These are phyloP conservation scores for Minunthozetes semirufus DNA, from an alignment of 2,888 invertebrate genomes.

Conservation along the genomic window DNA sequence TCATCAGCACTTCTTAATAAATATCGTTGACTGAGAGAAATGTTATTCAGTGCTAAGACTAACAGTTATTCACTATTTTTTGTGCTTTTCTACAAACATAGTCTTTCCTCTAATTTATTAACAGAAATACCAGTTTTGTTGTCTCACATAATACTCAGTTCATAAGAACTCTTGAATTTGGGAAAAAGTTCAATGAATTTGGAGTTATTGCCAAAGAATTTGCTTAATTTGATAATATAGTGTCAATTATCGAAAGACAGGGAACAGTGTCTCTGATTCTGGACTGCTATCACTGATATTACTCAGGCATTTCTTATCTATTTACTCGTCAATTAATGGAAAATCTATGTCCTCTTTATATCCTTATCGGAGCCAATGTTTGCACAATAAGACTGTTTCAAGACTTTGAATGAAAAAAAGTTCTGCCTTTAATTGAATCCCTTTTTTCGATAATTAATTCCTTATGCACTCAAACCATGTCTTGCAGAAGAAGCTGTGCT, in stretches of 20 bases:
- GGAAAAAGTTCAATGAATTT: no score
- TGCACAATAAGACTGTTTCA: background rate
- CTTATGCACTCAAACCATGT: background rate
- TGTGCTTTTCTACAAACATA: no score
- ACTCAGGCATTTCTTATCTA: background rate
- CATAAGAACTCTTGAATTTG: no score
- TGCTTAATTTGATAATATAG: conserved; percentile 16
- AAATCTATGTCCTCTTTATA: background rate
- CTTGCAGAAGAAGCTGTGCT: background rate
- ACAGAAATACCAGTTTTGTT: no score
- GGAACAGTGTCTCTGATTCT: background rate
- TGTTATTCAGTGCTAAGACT: no score
- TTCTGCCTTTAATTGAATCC: background rate
- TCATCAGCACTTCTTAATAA: background rate
- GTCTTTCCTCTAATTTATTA: no score
- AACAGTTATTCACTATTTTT: no score
- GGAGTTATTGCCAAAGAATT: background rate
- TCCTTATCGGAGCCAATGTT: background rate
- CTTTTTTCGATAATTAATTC: conserved; percentile 4
- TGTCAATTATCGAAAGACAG: background rate
- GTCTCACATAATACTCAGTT: no score
- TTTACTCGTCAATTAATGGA: background rate
- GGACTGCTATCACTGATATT: background rate
- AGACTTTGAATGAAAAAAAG: background rate
- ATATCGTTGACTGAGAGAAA: no score